Evolutionary conservation across 2,113 vertebrate species (phyloP).

Genomic region (Lichenostomus cassidix): DNA sequence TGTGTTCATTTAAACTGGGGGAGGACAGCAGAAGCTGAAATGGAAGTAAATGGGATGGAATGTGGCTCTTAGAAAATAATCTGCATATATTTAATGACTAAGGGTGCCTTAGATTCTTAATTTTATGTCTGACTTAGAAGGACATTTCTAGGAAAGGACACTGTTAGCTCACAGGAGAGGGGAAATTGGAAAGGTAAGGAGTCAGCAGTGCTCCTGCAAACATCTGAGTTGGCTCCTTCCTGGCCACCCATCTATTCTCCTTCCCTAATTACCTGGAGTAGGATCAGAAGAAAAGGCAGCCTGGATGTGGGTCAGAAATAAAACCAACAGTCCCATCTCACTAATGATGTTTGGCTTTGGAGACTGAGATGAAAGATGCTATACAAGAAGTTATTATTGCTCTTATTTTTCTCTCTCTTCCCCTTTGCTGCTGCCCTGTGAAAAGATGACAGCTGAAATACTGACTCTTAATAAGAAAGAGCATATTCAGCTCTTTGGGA

Average conservation of each 20-base stretch:
- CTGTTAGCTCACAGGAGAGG: background rate
- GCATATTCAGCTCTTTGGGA: background rate
- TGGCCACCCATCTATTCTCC: background rate
- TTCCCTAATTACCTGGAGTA: background rate
- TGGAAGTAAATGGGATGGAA: background rate
- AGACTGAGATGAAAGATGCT: background rate
- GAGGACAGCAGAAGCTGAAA: background rate
- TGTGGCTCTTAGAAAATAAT: background rate
- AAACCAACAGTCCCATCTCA: background rate
- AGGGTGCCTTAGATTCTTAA: background rate
- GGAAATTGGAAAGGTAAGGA: background rate
- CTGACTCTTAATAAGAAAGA: background rate
- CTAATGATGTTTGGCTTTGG: conserved; percentile 8
- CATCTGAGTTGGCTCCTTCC: background rate
- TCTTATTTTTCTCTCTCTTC: background rate
- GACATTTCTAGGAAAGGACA: background rate
- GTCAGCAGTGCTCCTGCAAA: background rate
- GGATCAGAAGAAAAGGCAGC: background rate
- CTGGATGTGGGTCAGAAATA: background rate
- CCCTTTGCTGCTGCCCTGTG: background rate
- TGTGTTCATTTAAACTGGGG: background rate
- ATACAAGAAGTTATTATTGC: background rate
- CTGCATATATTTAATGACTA: background rate
- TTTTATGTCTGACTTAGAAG: background rate
- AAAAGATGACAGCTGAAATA: conserved; percentile 20